Base-by-base conservation (phyloP, 37 sponge, comb jelly and placozoan species). In the Cliona cf. orientalis region DNA sequence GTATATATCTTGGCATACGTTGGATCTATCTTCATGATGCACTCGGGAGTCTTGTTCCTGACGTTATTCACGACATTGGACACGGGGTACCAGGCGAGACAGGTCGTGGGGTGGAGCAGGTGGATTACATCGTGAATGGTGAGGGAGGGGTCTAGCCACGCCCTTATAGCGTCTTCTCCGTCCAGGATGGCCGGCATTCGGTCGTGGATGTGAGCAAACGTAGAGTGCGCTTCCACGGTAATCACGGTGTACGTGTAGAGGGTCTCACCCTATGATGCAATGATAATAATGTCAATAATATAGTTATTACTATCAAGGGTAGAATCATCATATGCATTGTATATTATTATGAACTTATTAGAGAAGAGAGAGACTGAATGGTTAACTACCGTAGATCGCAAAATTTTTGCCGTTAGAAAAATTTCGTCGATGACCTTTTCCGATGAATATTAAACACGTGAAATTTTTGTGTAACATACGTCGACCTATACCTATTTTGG, bases 101-200 rank as follows among this genome's bases (percentile, higher is more conserved):
- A 31, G 32, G 62, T 64, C 1, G 72, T 40, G 23, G 84, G 59
- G 26, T 61, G 68, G 72, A 86, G n/a, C 75, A 49, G 42, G 53
- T 66, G 12, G 46, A 80, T 73, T 41, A 75, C 69, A 45, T 91
- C 85, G n/a, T 63, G 34, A 32, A 88, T 75, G 25, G 82, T 36
- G 9, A 71, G 46, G 21, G 71, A 37, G 37, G 74, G 80, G 56
- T 91, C 83, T 62, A 95, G 59, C 95, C 95, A 95, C 42, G 65
- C 33, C 26, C 37, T 5, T 33, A 95, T 37, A 28, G 88, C 95
- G 0, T 76, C 89, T 25, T 95, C 89, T 12, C 90, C 90, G 41
- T 91, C 92, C 58, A 95, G 81, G 29, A 95, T 80, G 26, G 95
- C 95, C 78, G 97, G 97, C 94, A 96, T 94, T 65, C 97, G 66